These are phyloP conservation scores for Caenorhabditis panamensis DNA, from an alignment of 2,888 invertebrate genomes.

Conservation along the genomic window DNA sequence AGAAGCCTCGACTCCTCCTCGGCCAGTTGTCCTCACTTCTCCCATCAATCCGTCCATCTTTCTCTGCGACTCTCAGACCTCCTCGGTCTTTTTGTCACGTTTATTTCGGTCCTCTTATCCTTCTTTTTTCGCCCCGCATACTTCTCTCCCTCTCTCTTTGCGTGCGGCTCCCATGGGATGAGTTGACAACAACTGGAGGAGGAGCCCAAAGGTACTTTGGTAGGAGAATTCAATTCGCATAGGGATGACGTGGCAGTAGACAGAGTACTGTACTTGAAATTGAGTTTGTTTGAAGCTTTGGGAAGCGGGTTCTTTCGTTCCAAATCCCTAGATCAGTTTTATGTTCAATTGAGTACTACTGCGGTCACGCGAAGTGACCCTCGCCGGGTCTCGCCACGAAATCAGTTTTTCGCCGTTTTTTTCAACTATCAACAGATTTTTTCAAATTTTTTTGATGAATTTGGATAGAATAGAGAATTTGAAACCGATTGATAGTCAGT, in stretches of 20 bases:
- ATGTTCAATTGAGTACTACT: no score
- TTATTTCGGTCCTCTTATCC: conserved; percentile 50
- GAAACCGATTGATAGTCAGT: no score
- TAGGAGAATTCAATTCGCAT: conserved; percentile 25
- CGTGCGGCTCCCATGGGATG: conserved; percentile 36
- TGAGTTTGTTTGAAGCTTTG: no score
- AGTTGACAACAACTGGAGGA: conserved; percentile 39
- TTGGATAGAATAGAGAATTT: no score
- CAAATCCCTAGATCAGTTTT: no score
- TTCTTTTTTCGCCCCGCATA: conserved; percentile 30
- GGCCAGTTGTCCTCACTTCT: conserved; percentile 50
- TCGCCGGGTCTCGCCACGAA: no score
- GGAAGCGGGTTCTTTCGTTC: no score
- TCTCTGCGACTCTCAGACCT: conserved; percentile 38
- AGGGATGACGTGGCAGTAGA: neutral
- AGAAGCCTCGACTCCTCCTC: conserved; percentile 4
- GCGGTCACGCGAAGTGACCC: no score
- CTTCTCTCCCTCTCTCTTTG: conserved; percentile 28
- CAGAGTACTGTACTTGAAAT: conserved; percentile 9
- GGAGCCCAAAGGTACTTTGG: conserved; percentile 9
- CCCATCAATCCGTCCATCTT: conserved; percentile 57
- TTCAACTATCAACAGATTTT: no score
- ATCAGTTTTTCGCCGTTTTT: no score
- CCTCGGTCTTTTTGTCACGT: conserved; percentile 28
- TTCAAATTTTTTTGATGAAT: no score